Evolutionary conservation across 2,113 vertebrate genomes (phyloP).

Genomic region (Passer montanus): DNA sequence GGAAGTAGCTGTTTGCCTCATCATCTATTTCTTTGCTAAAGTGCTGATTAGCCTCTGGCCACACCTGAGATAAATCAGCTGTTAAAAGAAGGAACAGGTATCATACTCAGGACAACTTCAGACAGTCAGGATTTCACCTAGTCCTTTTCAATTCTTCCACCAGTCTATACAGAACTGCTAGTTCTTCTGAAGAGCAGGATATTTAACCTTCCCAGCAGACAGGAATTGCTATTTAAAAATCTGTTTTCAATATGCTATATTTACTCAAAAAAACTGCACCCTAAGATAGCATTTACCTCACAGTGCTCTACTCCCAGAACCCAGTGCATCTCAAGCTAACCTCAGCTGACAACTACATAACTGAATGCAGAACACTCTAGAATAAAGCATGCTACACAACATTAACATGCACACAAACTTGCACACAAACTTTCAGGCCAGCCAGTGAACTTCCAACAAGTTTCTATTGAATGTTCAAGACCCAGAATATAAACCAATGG

Average conservation of each 20-base stretch:
- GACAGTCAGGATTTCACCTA: neutral
- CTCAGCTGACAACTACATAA: neutral
- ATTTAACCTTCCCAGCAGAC: neutral
- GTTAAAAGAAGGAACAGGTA: constrained; percentile 1
- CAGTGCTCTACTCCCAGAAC: neutral
- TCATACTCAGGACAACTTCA: neutral
- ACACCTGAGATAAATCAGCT: constrained; percentile 99
- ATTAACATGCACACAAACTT: constrained; percentile 71
- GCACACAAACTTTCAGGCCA: constrained; percentile 66
- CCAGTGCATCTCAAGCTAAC: neutral
- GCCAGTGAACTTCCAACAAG: neutral
- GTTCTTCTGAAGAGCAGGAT: neutral
- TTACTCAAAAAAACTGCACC: neutral
- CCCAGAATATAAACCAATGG: neutral
- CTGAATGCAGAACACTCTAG: neutral
- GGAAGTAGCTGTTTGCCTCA: constrained; percentile 99
- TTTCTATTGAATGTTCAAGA: neutral
- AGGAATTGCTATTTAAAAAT: neutral
- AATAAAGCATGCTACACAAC: constrained; percentile 71
- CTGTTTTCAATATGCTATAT: neutral
- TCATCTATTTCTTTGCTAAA: constrained; percentile 99
- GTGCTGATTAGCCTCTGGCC: constrained; percentile 99
- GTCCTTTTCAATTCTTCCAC: neutral
- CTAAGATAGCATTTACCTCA: neutral
- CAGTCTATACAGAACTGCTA: neutral